Percentiles rank a stretch among this genome's conserved stretches.
These are phyloP conservation scores for Gadus macrocephalus DNA, from an alignment of 2,113 vertebrate species.

Conservation along the genomic window DNA sequence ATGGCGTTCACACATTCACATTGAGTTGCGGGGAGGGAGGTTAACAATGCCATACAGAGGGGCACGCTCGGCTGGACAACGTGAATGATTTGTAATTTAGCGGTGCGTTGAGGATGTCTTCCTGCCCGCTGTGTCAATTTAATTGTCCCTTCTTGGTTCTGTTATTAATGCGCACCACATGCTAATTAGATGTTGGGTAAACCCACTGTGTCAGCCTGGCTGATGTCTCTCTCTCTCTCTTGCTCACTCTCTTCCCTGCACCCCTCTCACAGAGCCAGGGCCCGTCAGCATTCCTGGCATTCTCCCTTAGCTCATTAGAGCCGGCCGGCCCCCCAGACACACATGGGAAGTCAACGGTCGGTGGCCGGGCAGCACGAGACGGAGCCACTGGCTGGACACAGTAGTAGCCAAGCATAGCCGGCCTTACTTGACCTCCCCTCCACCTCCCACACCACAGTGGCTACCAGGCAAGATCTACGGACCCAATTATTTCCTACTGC, in stretches of 20 bases:
- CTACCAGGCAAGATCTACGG: constrained; percentile 31
- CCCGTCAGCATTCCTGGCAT: constrained; percentile 69
- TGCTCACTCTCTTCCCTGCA: constrained; percentile 55
- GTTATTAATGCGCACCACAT: constrained; percentile 48
- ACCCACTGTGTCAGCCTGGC: constrained; percentile 37
- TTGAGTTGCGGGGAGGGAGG: too few relatives aligned
- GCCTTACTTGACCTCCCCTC: too few relatives aligned
- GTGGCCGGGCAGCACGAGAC: constrained; percentile 36
- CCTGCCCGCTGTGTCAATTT: too few relatives aligned
- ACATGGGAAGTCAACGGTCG: constrained; percentile 39
- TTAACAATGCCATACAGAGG: too few relatives aligned
- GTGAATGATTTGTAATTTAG: too few relatives aligned
- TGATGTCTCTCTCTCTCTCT: constrained; percentile 40
- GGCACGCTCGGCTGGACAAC: too few relatives aligned
- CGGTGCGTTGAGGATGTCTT: too few relatives aligned
- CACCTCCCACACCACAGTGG: not conserved
- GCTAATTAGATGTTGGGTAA: constrained; percentile 63
- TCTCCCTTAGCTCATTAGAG: constrained; percentile 74
- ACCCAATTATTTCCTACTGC: constrained; percentile 35
- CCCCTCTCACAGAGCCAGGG: constrained; percentile 65
- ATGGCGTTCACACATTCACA: too few relatives aligned
- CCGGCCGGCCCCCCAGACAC: constrained; percentile 43
- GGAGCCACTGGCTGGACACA: constrained; percentile 25
- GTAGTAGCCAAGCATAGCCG: constrained; percentile 15
- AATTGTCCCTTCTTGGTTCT: too few relatives aligned